phyloP scores from a whole-genome alignment of 2,888 invertebrate species.

The Idaea aversata region DNA sequence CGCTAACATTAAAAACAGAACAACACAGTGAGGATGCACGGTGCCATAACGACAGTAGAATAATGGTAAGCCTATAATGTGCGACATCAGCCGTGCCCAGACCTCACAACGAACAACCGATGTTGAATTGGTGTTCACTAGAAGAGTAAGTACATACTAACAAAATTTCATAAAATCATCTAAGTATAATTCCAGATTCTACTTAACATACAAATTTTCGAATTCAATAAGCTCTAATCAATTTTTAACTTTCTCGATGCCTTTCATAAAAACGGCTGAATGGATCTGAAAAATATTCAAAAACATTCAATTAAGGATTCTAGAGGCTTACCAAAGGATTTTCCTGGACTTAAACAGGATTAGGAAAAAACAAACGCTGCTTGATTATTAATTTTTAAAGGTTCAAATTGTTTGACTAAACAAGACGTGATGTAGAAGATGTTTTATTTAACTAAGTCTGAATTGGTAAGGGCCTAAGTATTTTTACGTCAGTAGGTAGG shows the following conservation, averaged over 20 bases:
- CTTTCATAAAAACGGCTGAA: constrained; percentile 7
- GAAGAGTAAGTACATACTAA: too few species aligned
- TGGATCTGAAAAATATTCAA: not conserved
- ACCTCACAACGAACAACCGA: too few species aligned
- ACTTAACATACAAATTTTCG: too few species aligned
- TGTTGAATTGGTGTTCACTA: too few species aligned
- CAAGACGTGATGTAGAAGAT: not conserved
- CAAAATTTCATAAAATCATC: too few species aligned
- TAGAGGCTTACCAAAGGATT: not conserved
- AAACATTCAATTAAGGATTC: not conserved
- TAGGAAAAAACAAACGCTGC: not conserved
- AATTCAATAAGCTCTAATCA: not conserved
- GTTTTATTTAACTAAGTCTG: too few species aligned
- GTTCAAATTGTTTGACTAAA: not conserved
- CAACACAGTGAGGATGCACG: not conserved
- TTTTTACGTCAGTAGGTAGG: too few species aligned
- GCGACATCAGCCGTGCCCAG: too few species aligned
- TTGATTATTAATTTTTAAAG: not conserved
- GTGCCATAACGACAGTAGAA: not conserved
- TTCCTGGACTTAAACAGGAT: not conserved
- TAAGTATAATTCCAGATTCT: too few species aligned
- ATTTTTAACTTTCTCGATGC: constrained; percentile 1
- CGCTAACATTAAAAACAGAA: not conserved
- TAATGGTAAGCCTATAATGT: not conserved
- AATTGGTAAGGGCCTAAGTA: too few species aligned